These are phyloP conservation scores for Hypercompe scribonia DNA, from an alignment of 2,888 invertebrate genomes.

Conservation along the genomic window DNA sequence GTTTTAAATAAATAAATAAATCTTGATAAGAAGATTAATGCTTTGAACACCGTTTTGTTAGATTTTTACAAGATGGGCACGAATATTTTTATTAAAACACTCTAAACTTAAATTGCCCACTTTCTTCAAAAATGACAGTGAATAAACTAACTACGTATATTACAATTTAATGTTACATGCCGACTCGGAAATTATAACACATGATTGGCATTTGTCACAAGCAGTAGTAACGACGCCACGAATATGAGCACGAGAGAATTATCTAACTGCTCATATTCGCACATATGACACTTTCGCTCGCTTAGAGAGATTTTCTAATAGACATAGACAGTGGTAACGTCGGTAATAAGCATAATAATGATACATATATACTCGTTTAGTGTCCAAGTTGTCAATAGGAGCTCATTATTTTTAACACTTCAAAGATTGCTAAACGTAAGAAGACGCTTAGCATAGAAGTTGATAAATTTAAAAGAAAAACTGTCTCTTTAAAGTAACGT, in stretches of 20 bases:
- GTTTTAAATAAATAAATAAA: too few species aligned
- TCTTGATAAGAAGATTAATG: too few species aligned
- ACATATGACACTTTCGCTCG: conserved; percentile 75
- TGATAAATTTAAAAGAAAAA: conserved; percentile 33
- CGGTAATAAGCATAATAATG: conserved; percentile 52
- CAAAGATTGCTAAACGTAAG: conserved; percentile 47
- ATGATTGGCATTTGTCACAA: conserved; percentile 41
- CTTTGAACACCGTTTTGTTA: not conserved
- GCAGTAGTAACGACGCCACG: not conserved
- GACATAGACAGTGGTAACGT: conserved; percentile 57
- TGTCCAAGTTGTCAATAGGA: conserved; percentile 54
- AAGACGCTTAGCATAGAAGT: conserved; percentile 43
- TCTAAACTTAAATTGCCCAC: not conserved
- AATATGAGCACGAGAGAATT: conserved; percentile 39
- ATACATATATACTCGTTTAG: conserved; percentile 61
- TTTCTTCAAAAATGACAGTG: conserved; percentile 7
- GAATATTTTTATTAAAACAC: not conserved
- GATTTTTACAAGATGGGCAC: too few species aligned
- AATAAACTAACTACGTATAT: conserved; percentile 19
- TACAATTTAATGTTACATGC: conserved; percentile 34
- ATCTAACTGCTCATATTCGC: conserved; percentile 50
- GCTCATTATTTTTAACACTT: conserved; percentile 51
- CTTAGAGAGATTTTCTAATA: conserved; percentile 72
- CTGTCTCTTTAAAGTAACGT: conserved; percentile 9
- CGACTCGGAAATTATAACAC: conserved; percentile 25